Percentiles rank a stretch among this genome's conserved stretches.
These are phyloP conservation scores for Neocrepidodera transversa DNA, from an alignment of 2,888 invertebrate genomes.

Conservation along the genomic window DNA sequence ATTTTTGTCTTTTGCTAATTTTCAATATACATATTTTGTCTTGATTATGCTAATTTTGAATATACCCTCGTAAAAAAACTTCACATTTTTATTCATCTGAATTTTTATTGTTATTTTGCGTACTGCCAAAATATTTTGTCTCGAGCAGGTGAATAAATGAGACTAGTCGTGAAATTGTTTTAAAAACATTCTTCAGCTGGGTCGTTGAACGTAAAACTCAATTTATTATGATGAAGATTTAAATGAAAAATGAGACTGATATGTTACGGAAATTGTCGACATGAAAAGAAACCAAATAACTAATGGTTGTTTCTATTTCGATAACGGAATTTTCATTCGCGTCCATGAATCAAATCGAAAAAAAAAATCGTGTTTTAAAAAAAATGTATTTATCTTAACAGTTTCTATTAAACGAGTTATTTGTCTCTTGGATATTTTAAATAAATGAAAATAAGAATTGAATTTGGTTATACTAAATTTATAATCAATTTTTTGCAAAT, in stretches of 20 bases:
- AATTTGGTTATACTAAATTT: no score
- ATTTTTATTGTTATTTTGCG: slow-evolving; percentile 23
- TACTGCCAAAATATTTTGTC: slow-evolving; percentile 37
- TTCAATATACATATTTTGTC: no score
- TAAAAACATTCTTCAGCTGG: slow-evolving; percentile 29
- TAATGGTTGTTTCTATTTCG: slow-evolving; percentile 24
- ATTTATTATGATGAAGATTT: slow-evolving; percentile 25
- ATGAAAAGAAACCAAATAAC: slow-evolving; percentile 15
- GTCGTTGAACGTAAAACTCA: slow-evolving; percentile 28
- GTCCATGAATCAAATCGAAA: slow-evolving; percentile 16
- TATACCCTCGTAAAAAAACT: neutral
- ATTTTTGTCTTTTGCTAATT: no score
- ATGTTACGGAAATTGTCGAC: slow-evolving; percentile 22
- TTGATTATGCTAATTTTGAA: no score
- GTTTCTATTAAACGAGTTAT: slow-evolving; percentile 10
- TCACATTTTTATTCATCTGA: no score
- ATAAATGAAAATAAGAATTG: no score
- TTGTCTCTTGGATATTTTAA: neutral
- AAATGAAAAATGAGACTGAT: slow-evolving; percentile 17
- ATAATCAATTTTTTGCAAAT: no score
- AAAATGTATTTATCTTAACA: neutral
- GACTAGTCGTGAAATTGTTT: slow-evolving; percentile 28
- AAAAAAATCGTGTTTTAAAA: slow-evolving; percentile 9
- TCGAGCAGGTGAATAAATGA: slow-evolving; percentile 28
- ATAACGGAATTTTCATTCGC: slow-evolving; percentile 27